These are phyloP conservation scores for Sphecodes monilicornis DNA, from an alignment of 2,888 invertebrate genomes.

Conservation along the genomic window DNA sequence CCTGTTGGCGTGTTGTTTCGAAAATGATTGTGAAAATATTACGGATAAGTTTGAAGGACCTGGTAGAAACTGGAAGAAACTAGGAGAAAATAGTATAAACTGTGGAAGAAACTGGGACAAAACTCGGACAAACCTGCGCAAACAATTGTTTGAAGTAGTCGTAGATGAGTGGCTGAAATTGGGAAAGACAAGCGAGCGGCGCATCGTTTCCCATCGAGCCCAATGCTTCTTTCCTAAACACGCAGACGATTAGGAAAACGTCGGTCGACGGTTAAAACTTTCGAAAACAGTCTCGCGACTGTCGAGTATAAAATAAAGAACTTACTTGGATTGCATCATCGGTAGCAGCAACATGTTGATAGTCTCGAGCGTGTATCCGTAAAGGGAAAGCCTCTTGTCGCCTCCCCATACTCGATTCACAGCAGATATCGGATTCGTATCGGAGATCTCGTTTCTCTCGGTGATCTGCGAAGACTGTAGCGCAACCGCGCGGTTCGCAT, in stretches of 20 bases:
- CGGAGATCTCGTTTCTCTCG: conserved; percentile 68
- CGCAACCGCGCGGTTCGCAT: too few species aligned
- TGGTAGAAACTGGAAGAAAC: not conserved
- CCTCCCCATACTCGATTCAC: conserved; percentile 85
- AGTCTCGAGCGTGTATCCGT: conserved; percentile 97
- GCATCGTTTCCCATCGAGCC: conserved; percentile 99
- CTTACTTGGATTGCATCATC: conserved; percentile 97
- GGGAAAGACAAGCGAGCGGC: conserved; percentile 97
- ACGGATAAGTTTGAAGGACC: not conserved
- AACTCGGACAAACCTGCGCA: conserved; percentile 90
- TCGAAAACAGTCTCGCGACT: not conserved
- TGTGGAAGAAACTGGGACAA: too few species aligned
- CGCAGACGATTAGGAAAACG: not conserved
- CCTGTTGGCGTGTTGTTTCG: conserved; percentile 83
- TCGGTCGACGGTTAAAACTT: not conserved
- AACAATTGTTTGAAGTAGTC: conserved; percentile 99
- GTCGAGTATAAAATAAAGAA: conserved; percentile 49
- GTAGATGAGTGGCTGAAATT: conserved; percentile 97
- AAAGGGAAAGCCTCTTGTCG: conserved; percentile 95
- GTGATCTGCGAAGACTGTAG: not conserved
- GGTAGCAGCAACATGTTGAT: conserved; percentile 97
- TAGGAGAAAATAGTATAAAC: not conserved
- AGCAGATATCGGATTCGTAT: conserved; percentile 79
- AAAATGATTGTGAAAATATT: not conserved
- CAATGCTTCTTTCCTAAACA: conserved; percentile 95